Evolutionary conservation across 2,888 invertebrate genomes (phyloP).

Genomic region (Tachina grossa): DNA sequence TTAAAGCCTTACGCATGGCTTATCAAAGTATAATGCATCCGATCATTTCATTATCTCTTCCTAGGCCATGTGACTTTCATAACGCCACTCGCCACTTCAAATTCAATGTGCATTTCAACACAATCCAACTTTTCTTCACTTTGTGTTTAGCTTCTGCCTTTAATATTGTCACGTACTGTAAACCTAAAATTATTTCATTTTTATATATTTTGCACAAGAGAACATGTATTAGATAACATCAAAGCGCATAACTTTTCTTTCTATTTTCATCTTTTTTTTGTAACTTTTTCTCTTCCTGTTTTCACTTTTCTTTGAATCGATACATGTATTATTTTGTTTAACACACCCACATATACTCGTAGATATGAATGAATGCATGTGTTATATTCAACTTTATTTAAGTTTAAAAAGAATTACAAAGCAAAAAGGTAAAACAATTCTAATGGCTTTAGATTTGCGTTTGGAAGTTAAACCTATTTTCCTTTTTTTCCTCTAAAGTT

Average conservation of each 20-base stretch:
- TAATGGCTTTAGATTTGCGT: constrained; percentile 57
- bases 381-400: constrained; percentile 22
- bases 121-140: constrained; percentile 27
- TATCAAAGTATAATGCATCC: constrained; percentile 67
- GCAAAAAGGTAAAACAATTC: constrained; percentile 36
- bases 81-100: constrained; percentile 8
- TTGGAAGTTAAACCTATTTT: constrained; percentile 38
- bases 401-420: constrained; percentile 26
- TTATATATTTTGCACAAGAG: constrained; percentile 49
- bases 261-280: neutral
- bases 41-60: constrained; percentile 68
- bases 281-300: neutral
- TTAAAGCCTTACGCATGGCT: constrained; percentile 58
- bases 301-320: constrained; percentile 12
- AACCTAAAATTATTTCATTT: constrained; percentile 70
- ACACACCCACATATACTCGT: constrained; percentile 23
- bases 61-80: neutral
- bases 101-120: constrained; percentile 49
- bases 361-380: no score
- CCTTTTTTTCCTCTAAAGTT: neutral
- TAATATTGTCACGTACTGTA: constrained; percentile 70
- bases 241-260: constrained; percentile 58
- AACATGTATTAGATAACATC: constrained; percentile 65
- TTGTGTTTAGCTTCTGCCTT: constrained; percentile 51
- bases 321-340: constrained; percentile 51